Evolutionary conservation across 2,797 vertebrate genomes (phyloP).

Genomic region (Furcifer pardalis): DNA sequence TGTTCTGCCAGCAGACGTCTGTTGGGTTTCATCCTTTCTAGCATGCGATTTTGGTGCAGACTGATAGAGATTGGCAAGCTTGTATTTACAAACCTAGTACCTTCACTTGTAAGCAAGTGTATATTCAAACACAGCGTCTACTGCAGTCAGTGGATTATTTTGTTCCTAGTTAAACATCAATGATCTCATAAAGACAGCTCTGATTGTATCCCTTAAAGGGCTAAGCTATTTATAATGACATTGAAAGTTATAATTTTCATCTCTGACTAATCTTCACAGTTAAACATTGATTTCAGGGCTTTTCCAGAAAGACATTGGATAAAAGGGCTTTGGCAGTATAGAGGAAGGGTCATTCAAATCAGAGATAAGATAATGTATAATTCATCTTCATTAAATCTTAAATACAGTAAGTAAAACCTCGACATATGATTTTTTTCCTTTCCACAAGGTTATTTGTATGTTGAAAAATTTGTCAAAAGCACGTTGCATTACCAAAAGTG

Average conservation of each 20-base stretch:
- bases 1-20: too few relatives aligned
- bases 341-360: slow-evolving; percentile 7
- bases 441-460: too few relatives aligned
- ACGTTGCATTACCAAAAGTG: too few relatives aligned
- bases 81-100: neutral
- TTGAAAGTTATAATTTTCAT: neutral
- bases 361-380: neutral
- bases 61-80: neutral
- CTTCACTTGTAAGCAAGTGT: neutral
- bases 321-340: slow-evolving; percentile 1
- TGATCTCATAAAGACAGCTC: neutral
- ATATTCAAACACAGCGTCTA: slow-evolving; percentile 18
- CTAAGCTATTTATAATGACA: neutral
- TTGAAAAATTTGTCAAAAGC: too few relatives aligned
- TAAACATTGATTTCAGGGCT: neutral
- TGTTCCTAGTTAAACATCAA: neutral
- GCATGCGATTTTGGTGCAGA: too few relatives aligned
- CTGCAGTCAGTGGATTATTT: neutral
- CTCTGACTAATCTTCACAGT: slow-evolving; percentile 16
- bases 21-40: too few relatives aligned
- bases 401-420: too few relatives aligned
- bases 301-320: slow-evolving; percentile 8
- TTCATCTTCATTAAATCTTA: neutral
- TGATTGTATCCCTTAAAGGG: neutral
- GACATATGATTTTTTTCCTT: too few relatives aligned